Evolutionary conservation across 2,888 invertebrate genomes (phyloP), one percentile per base, ranked within the genome.

Genomic region (Hylaea fasciaria): DNA sequence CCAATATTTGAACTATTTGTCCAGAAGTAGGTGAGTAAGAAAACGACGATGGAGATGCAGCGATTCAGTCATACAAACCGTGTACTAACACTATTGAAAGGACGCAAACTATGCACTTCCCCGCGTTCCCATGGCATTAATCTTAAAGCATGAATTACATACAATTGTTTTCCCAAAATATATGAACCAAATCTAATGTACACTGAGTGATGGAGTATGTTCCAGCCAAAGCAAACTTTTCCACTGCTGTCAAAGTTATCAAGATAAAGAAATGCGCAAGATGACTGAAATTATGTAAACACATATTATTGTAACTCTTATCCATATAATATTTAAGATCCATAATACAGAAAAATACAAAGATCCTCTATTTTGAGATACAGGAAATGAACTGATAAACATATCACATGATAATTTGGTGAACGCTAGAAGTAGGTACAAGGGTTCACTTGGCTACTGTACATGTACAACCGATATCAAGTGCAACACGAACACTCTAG

Each of bases 231-330:
- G 40, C 35, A 49, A 67, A 74, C 59, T 64, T 73, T 72, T 72
- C 72, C 71, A 66, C 66, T 43, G 62, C 64, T 70, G 70, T 72
- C 74, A 76, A 67, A 66, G 47, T 48, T 57, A 53, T 68, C 64
- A 62, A 62, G 64, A 65, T 64, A 67, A 67, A 28, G 12, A 32
- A 44, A 52, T 32, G 9, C 22, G 29, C 16, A 13, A 47, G 28
- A 43, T 46, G 40, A 41, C 39, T 50, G 37, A 52, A 41, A 11
- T 16, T 56, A 16, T 29, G 39, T 56, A 58, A 56, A 56, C 51
- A 44, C 13, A 37, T 28, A 37, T 13, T 22, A 22, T 22, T 22
- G 52, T 44, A 47, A 51, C 50, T 49, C 54, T 35, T 28, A 46
- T 29, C 43, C 35, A 22, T 45, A 40, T 35, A 3, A 32, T 13